Evolutionary conservation across 2,797 vertebrate species (phyloP).

Genomic region (Enteromius fasciolatus): DNA sequence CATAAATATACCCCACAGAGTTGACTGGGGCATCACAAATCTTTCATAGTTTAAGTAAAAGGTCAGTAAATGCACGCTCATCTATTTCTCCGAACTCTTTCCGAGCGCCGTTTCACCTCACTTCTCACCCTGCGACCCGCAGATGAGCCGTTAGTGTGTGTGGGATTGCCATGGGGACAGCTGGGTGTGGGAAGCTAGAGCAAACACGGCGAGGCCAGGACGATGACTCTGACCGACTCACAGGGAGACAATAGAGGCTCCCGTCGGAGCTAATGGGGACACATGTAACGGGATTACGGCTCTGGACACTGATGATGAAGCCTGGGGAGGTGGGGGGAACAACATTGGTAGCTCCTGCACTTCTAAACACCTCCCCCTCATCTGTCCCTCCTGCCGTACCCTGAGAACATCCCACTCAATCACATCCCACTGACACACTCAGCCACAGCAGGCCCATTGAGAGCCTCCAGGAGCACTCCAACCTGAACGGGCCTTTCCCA

Average conservation of each 20-base stretch:
- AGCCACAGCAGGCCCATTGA: conserved; percentile 58
- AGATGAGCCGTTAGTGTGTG: conserved; percentile 7
- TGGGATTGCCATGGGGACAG: conserved; percentile 72
- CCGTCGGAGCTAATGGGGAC: conserved; percentile 78
- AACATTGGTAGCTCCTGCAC: conserved; percentile 74
- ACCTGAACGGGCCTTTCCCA: conserved; percentile 53
- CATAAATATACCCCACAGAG: neutral
- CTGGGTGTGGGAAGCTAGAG: conserved; percentile 76
- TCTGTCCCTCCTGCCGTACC: conserved; percentile 65
- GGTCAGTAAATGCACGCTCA: neutral
- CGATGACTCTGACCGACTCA: conserved; percentile 75
- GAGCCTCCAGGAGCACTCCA: conserved; percentile 54
- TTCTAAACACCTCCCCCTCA: conserved; percentile 46
- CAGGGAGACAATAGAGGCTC: conserved; percentile 71
- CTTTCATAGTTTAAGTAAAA: neutral
- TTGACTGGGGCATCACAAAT: neutral
- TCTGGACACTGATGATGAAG: conserved; percentile 58
- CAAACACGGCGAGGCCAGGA: conserved; percentile 72
- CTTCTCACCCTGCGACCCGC: conserved; percentile 31
- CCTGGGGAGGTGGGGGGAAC: conserved; percentile 58
- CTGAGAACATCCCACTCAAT: conserved; percentile 64
- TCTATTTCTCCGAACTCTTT: neutral
- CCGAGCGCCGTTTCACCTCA: neutral
- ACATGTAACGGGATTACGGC: conserved; percentile 78
- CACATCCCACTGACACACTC: conserved; percentile 61